Evolutionary conservation across 1,140 invertebrate genomes (phyloP).

Genomic region (Thalassaphorura encarpata): DNA sequence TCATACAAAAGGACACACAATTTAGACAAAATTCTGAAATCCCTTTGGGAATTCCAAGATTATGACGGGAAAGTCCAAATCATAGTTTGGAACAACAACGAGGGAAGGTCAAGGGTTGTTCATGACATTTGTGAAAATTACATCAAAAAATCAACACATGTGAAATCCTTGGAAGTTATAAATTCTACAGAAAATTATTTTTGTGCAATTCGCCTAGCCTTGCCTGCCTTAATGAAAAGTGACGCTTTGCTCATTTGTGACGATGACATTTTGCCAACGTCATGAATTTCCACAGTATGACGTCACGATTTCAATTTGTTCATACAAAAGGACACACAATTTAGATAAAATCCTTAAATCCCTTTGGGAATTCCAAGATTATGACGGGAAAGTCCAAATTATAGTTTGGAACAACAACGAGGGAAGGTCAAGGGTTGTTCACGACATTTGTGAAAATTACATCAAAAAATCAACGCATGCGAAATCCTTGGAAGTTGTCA

Average conservation of each 20-base stretch:
- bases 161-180: conserved; percentile 15
- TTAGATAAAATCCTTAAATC: conserved; percentile 12
- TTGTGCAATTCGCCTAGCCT: conserved; percentile 19
- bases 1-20: conserved; percentile 21
- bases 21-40: conserved; percentile 12
- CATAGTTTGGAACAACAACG: conserved; percentile 24
- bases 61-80: conserved; percentile 15
- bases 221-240: conserved; percentile 22
- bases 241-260: conserved; percentile 18
- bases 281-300: conserved; percentile 16
- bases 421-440: not conserved
- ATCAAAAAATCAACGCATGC: not conserved
- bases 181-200: conserved; percentile 14
- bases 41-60: conserved; percentile 21
- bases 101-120: conserved; percentile 1
- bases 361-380: conserved; percentile 22
- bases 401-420: conserved; percentile 25
- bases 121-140: conserved; percentile 1
- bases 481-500: conserved; percentile 14
- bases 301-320: conserved; percentile 19
- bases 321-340: conserved; percentile 21
- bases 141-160: not conserved
- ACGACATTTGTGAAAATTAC: conserved; percentile 3
- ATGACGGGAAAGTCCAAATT: conserved; percentile 12
- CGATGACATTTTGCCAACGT: conserved; percentile 15